phyloP scores from a whole-genome alignment of 2,888 invertebrate species.

The Sphinx pinastri region DNA sequence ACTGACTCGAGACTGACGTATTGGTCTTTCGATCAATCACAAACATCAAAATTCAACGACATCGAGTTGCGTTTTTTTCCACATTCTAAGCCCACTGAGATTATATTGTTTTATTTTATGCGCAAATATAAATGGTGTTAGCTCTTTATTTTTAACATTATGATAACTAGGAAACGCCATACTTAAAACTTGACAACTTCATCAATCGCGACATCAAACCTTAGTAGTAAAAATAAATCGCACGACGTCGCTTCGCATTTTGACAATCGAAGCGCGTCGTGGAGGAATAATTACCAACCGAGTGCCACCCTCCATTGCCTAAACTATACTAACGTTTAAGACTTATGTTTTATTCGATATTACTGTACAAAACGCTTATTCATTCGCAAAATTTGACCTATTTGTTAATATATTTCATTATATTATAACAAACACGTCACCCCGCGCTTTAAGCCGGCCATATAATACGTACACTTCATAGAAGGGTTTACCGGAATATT shows the following conservation, averaged over 20 bases:
- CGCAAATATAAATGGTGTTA: neutral
- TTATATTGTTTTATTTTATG: neutral
- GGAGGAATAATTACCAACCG: conserved; percentile 38
- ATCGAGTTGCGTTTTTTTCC: too few species aligned
- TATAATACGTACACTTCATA: conserved; percentile 75
- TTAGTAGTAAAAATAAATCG: neutral
- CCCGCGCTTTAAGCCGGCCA: conserved; percentile 70
- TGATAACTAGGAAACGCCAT: neutral
- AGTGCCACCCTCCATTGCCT: conserved; percentile 66
- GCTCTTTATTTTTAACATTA: too few species aligned
- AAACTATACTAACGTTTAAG: conserved; percentile 70
- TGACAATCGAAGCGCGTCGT: conserved; percentile 9
- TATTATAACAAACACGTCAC: conserved; percentile 51
- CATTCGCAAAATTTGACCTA: conserved; percentile 78
- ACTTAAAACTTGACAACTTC: neutral
- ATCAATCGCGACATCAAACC: neutral
- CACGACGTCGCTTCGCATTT: conserved; percentile 20
- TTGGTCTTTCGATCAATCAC: neutral
- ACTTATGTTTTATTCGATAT: conserved; percentile 72
- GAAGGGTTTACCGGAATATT: conserved; percentile 73
- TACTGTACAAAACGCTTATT: conserved; percentile 81
- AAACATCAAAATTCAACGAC: too few species aligned
- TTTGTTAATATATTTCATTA: conserved; percentile 55
- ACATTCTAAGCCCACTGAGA: too few species aligned
- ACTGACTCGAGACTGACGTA: too few species aligned